These are phyloP conservation scores for Aethes cnicana DNA, from an alignment of 2,888 invertebrate species.

Conservation along the genomic window DNA sequence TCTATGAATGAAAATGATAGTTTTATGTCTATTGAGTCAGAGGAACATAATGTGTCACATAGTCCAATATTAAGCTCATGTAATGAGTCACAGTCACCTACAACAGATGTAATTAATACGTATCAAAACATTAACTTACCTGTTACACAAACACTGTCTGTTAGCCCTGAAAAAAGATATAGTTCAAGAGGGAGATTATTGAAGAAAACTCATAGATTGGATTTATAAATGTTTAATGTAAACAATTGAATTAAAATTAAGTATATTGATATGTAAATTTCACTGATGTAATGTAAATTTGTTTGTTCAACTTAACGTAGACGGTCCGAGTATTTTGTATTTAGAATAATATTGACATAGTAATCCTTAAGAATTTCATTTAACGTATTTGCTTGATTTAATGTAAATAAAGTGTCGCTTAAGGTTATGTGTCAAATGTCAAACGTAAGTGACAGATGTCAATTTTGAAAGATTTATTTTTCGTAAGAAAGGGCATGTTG, in stretches of 20 bases:
- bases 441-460: not conserved
- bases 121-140: not conserved
- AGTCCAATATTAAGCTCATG: not conserved
- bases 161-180: not conserved
- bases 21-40: not conserved
- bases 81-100: not conserved
- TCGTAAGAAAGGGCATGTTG: not conserved
- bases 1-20: constrained; percentile 4
- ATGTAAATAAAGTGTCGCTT: not conserved
- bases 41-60: not conserved
- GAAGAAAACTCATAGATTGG: not conserved
- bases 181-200: not conserved
- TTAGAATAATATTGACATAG: no score
- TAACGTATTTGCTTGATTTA: no score
- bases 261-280: not conserved
- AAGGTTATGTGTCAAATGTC: not conserved
- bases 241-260: not conserved
- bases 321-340: no score
- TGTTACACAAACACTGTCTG: not conserved
- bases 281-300: not conserved
- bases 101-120: not conserved
- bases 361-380: no score
- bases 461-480: not conserved
- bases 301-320: not conserved
- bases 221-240: not conserved